Conservation (phyloP, 92 coral and sea anemone genomes). For the Actinernus sp. region DNA sequence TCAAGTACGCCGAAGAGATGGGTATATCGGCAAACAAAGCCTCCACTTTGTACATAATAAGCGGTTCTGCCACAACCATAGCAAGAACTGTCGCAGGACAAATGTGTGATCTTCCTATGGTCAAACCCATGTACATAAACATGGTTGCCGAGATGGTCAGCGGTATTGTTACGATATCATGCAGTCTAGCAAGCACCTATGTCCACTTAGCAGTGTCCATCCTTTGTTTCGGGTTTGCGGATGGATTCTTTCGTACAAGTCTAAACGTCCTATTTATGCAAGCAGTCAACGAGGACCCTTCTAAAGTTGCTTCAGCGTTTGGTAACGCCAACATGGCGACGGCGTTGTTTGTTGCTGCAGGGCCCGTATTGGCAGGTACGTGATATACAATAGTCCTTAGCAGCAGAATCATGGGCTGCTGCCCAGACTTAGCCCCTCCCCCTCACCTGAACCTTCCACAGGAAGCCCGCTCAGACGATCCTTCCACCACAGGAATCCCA, state of each 20-base stretch:
- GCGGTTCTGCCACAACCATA: not conserved
- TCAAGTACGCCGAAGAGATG: constrained; percentile 1
- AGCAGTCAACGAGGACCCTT: not conserved
- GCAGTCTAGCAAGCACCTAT: not conserved
- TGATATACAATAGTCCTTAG: no score
- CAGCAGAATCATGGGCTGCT: no score
- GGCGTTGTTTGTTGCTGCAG: not conserved
- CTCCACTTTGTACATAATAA: not conserved
- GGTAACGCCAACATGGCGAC: not conserved
- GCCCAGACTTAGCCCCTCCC: no score
- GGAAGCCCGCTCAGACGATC: no score
- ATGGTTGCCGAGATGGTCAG: not conserved
- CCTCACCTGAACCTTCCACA: no score
- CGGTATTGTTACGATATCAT: not conserved
- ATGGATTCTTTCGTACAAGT: not conserved
- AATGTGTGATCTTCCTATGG: not conserved
- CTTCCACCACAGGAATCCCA: no score
- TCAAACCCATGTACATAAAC: not conserved
- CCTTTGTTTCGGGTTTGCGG: not conserved
- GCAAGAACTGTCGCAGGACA: not conserved
- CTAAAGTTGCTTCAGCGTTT: not conserved
- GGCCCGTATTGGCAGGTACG: not conserved
- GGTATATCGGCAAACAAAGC: not conserved
- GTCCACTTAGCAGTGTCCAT: not conserved
- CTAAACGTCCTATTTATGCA: not conserved